Conservation (phyloP, 2,797 vertebrate species). For the Galago senegalensis region DNA sequence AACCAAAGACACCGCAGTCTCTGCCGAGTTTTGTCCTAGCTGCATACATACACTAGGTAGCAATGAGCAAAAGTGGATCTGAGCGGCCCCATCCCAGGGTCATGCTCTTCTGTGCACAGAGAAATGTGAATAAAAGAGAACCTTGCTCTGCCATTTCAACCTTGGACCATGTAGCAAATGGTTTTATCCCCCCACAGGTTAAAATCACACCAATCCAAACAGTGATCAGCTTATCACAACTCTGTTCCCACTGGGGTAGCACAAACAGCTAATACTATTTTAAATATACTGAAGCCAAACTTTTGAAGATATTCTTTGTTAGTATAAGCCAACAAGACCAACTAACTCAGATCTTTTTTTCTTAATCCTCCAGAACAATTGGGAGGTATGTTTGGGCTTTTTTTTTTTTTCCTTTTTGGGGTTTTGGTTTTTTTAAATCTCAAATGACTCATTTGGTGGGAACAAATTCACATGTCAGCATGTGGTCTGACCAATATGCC, state of each 20-base stretch:
- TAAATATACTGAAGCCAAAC: constrained; percentile 58
- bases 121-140: background rate
- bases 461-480: constrained; percentile 72
- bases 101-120: background rate
- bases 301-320: constrained; percentile 36
- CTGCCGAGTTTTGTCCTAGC: background rate
- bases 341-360: background rate
- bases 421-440: constrained; percentile 55
- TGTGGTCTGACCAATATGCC: constrained; percentile 70
- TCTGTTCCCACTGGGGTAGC: background rate
- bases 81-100: background rate
- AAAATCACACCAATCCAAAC: constrained; percentile 60
- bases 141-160: background rate
- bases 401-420: background rate
- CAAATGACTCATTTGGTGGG: constrained; percentile 71
- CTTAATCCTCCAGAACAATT: constrained; percentile 60
- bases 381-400: background rate
- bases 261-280: constrained; percentile 67
- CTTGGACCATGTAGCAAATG: background rate
- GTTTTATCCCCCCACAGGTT: constrained; percentile 13
- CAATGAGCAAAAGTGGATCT: background rate
- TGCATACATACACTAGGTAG: background rate
- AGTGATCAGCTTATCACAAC: constrained; percentile 44
- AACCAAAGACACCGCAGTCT: background rate
- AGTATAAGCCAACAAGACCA: constrained; percentile 13